These are phyloP conservation scores for Holacanthus passer DNA, from an alignment of 2,113 vertebrate species.

Conservation along the genomic window DNA sequence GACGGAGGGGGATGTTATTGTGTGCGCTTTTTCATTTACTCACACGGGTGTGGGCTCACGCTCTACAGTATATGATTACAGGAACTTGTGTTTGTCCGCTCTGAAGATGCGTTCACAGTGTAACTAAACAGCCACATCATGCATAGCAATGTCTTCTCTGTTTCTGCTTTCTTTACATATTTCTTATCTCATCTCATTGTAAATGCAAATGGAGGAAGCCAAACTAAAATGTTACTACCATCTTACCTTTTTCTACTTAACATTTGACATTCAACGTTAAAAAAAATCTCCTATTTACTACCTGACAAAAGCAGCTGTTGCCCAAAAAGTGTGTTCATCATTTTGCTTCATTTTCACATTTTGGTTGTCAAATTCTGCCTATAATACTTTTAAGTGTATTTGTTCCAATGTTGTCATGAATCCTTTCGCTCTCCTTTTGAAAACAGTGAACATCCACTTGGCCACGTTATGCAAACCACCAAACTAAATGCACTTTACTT, in stretches of 20 bases:
- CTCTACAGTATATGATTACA: slow-evolving; percentile 46
- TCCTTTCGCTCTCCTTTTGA: not conserved
- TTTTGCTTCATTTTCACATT: not conserved
- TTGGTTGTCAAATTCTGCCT: not conserved
- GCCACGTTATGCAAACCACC: not conserved
- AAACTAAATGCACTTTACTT: not conserved
- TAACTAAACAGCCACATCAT: slow-evolving; percentile 13
- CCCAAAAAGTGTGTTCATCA: not conserved
- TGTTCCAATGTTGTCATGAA: not conserved
- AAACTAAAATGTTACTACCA: not conserved
- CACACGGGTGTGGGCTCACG: slow-evolving; percentile 15
- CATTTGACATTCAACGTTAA: not conserved
- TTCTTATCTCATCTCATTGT: not conserved
- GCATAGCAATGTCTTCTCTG: not conserved
- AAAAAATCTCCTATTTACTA: not conserved
- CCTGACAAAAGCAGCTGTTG: not conserved
- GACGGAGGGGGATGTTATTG: slow-evolving; percentile 35
- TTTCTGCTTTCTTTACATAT: not conserved
- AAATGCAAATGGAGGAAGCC: not conserved
- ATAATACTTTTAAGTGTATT: not conserved
- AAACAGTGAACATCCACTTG: not conserved
- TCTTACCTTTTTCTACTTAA: not conserved
- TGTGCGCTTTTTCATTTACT: slow-evolving; percentile 50
- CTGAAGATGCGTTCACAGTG: slow-evolving; percentile 1
- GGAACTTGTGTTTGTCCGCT: slow-evolving; percentile 33